phyloP scores from a whole-genome alignment of 2,888 invertebrate species.

The Drosophila sordidapex region DNA sequence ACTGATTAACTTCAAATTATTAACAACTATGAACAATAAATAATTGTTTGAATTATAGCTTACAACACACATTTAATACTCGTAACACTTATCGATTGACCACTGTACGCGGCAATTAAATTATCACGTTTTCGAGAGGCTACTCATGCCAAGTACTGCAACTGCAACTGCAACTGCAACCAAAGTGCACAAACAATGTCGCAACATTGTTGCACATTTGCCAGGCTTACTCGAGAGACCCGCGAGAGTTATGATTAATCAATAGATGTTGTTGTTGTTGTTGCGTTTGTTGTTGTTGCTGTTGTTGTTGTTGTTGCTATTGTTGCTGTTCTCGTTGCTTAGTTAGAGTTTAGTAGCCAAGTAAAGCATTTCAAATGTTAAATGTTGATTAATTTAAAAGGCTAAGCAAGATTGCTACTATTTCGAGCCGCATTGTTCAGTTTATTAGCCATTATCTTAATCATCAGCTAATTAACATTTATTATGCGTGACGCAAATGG shows the following conservation, averaged over 20 bases:
- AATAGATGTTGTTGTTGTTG: slow-evolving; percentile 1
- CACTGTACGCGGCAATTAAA: slow-evolving; percentile 42
- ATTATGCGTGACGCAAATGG: slow-evolving; percentile 5
- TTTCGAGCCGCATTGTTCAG: background rate
- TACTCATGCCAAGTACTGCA: slow-evolving; percentile 17
- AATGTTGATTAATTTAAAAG: background rate
- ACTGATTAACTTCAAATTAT: background rate
- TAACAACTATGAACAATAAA: too few relatives aligned
- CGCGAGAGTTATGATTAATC: slow-evolving; percentile 31
- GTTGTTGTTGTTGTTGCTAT: too few relatives aligned
- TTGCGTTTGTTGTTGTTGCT: background rate
- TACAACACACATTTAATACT: background rate
- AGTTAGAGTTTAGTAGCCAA: background rate
- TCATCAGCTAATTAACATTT: background rate
- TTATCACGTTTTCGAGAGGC: slow-evolving; percentile 38
- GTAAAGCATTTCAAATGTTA: background rate
- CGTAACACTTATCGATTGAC: slow-evolving; percentile 6
- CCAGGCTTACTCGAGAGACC: slow-evolving; percentile 8
- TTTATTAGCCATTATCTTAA: background rate
- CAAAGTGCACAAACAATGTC: slow-evolving; percentile 36
- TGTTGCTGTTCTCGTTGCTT: too few relatives aligned
- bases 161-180: slow-evolving; percentile 8
- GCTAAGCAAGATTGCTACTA: background rate
- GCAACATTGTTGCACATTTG: slow-evolving; percentile 28
- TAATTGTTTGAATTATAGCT: too few relatives aligned